A percentile compares a stretch with the other conserved stretches of the same genome.
Conservation (phyloP, 2,113 vertebrate genomes). For the Sciurus niger region DNA sequence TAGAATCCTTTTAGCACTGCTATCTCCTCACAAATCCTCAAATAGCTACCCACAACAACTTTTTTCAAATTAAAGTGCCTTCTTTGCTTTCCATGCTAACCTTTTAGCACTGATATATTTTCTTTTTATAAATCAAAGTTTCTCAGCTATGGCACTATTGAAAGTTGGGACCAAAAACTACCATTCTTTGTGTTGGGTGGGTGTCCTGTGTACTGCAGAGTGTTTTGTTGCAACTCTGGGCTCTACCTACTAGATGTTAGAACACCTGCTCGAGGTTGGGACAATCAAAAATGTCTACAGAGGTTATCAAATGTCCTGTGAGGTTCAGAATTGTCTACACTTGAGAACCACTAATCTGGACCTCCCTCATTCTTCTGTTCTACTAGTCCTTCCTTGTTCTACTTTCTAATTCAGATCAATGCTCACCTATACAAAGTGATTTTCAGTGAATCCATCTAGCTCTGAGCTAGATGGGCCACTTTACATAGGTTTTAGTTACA, state of each 20-base stretch:
- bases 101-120: background rate
- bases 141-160: background rate
- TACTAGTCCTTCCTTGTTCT: background rate
- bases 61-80: background rate
- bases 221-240: background rate
- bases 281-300: background rate
- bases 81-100: background rate
- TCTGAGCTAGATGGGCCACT: background rate
- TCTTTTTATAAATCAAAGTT: background rate
- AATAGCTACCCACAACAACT: background rate
- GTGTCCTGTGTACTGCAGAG: background rate
- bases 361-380: background rate
- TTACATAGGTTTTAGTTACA: background rate
- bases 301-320: background rate
- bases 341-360: slow-evolving; percentile 3
- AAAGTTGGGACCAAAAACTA: background rate
- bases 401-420: background rate
- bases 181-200: background rate
- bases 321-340: background rate
- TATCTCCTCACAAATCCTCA: background rate
- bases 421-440: background rate
- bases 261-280: background rate
- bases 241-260: background rate
- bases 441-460: background rate
- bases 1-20: background rate